These are phyloP conservation scores for Phenganax marumi DNA, from an alignment of 92 coral and sea anemone species.

Conservation along the genomic window DNA sequence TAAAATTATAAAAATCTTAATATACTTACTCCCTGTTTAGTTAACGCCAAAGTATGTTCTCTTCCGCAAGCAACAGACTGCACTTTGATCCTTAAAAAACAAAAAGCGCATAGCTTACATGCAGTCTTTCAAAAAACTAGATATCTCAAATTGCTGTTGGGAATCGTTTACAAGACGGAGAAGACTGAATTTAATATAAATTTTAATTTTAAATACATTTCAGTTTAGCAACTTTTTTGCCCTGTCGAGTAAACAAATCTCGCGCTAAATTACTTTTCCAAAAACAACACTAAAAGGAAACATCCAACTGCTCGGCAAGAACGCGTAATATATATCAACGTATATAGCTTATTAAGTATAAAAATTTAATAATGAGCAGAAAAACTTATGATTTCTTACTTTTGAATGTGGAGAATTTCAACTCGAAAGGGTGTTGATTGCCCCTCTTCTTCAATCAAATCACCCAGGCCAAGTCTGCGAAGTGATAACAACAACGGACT, in stretches of 20 bases:
- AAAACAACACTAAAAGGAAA: too few species aligned
- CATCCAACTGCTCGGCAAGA: too few species aligned
- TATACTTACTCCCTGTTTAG: conserved; percentile 84
- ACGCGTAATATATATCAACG: too few species aligned
- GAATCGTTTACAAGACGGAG: too few species aligned
- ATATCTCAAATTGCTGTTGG: neutral
- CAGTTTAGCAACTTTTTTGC: too few species aligned
- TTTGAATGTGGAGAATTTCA: conserved; percentile 97
- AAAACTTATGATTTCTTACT: conserved; percentile 51
- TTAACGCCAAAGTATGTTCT: conserved; percentile 88
- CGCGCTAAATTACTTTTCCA: too few species aligned
- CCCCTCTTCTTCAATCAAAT: conserved; percentile 94
- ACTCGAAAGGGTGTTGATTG: conserved; percentile 86
- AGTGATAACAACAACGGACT: neutral
- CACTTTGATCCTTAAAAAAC: conserved; percentile 78
- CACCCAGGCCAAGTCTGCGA: conserved; percentile 89
- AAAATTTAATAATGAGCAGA: neutral
- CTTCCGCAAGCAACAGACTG: conserved; percentile 93
- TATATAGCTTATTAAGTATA: too few species aligned
- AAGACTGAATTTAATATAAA: too few species aligned
- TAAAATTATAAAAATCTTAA: too few species aligned
- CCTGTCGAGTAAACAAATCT: too few species aligned
- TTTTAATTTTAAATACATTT: too few species aligned
- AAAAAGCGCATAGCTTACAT: neutral
- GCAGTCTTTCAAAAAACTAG: neutral